A percentile compares a stretch with the other conserved stretches of the same genome.
Evolutionary conservation across 2,888 invertebrate genomes (phyloP).

Genomic region (Cheilosia vulpina): DNA sequence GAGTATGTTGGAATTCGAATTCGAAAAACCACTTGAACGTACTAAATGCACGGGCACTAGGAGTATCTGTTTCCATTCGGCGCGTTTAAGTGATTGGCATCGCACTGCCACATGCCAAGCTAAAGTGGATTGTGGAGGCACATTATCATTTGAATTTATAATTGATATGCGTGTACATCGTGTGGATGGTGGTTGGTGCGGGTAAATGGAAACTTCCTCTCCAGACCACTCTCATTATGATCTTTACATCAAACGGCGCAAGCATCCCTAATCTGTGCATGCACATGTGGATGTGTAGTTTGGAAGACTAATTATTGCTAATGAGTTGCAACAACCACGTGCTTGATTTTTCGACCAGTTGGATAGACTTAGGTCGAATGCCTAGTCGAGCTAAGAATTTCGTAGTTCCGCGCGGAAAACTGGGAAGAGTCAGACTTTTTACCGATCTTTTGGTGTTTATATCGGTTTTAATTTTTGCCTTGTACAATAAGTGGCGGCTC

Average conservation of each 20-base stretch:
- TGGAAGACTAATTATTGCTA: not conserved
- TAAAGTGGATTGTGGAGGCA: conserved; percentile 47
- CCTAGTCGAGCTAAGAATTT: too few species aligned
- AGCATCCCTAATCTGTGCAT: not conserved
- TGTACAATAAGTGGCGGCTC: too few species aligned
- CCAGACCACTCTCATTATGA: conserved; percentile 3
- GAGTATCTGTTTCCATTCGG: conserved; percentile 3
- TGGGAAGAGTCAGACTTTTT: too few species aligned
- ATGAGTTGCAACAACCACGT: too few species aligned
- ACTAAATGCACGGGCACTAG: conserved; percentile 8
- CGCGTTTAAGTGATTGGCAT: conserved; percentile 48
- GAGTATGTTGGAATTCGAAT: conserved; percentile 3
- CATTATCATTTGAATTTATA: conserved; percentile 49
- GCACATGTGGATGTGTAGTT: conserved; percentile 1
- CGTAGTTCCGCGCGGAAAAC: too few species aligned
- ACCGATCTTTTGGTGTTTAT: too few species aligned
- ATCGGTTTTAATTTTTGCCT: too few species aligned
- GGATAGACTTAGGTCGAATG: too few species aligned
- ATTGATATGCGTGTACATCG: conserved; percentile 50
- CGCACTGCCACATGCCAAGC: conserved; percentile 47
- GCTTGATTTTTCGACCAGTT: too few species aligned
- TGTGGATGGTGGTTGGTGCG: conserved; percentile 1
- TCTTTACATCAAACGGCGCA: conserved; percentile 14
- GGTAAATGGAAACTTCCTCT: conserved; percentile 38
- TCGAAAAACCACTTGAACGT: conserved; percentile 43